Conservation (phyloP, 2,888 invertebrate genomes). For the Heliconius sara region DNA sequence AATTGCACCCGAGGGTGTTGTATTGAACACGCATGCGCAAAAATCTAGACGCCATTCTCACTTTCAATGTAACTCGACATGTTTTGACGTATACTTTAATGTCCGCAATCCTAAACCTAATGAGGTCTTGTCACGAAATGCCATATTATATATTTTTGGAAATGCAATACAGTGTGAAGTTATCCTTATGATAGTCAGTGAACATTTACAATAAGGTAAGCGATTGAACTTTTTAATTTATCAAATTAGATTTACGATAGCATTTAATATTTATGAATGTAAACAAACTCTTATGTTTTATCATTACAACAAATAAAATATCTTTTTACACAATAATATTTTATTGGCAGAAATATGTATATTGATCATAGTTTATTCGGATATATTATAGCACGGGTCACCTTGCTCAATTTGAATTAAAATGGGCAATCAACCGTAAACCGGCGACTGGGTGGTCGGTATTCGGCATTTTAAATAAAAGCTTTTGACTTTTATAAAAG, state of each 20-base stretch:
- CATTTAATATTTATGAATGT: constrained; percentile 40
- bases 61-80: constrained; percentile 73
- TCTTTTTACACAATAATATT: neutral
- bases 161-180: constrained; percentile 70
- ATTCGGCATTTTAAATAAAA: constrained; percentile 35
- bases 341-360: neutral
- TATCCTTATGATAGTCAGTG: constrained; percentile 78
- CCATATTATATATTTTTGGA: constrained; percentile 62
- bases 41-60: constrained; percentile 76
- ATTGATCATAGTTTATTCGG: constrained; percentile 5
- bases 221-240: constrained; percentile 37
- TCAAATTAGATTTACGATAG: constrained; percentile 18
- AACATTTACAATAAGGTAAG: constrained; percentile 65
- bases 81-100: constrained; percentile 75
- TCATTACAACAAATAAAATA: neutral
- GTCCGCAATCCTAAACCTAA: constrained; percentile 67
- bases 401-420: constrained; percentile 45
- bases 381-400: constrained; percentile 37
- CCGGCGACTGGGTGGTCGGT: constrained; percentile 41
- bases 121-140: constrained; percentile 81
- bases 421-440: constrained; percentile 44
- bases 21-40: constrained; percentile 74
- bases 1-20: constrained; percentile 48
- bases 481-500: constrained; percentile 22
- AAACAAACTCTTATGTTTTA: constrained; percentile 41